Base-by-base conservation (phyloP, 23 tunicate genomes). In the Clavelina lepadiformis region DNA sequence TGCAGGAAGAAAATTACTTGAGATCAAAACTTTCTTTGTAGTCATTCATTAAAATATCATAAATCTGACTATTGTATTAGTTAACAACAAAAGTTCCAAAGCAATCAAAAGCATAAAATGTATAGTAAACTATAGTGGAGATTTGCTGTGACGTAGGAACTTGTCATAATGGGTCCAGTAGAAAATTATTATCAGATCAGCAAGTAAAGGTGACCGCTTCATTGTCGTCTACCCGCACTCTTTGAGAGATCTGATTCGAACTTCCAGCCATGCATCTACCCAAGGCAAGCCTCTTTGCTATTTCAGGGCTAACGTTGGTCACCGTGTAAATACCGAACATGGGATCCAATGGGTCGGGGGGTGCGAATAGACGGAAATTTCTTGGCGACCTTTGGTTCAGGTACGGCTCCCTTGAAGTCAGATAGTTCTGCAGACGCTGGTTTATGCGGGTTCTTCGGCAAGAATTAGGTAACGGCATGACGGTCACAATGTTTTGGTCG, bases 241-340 rank as follows among this genome's bases (percentile, higher is more conserved):
- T 29, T 20, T 64, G 25, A 1, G 91, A 82, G 6, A 76, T 69
- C 35, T 59, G 52, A 19, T 38, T 58, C 0, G 81, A 61, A 21
- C 55, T 56, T 18, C 88, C 88, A 13, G 91, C 81, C 38, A 54
- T 64, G 54, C 91, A 82, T 24, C 61, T 71, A 15, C 91, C 81
- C 18, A 59, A 31, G 4, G 81, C 79, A 3, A 58, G 38, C 31
- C 61, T 69, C 63, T 82, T 82, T 1, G 91, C 79, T 27, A 49
- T 60, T 7, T 67, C 47, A 0, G 91, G 91, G 32, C 74, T 76
- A 58, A 56, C 59, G 21, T 70, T 38, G 8, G 79, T 69, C 0
- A 56, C 71, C 5, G 91, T 82, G 69, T 82, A 82, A 18, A 82
- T 74, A 28, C 91, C 91, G 60, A 67, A 74, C 25, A 59, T 74